Evolutionary conservation across 1,140 invertebrate genomes (phyloP).

Genomic region (Tribolium castaneum): DNA sequence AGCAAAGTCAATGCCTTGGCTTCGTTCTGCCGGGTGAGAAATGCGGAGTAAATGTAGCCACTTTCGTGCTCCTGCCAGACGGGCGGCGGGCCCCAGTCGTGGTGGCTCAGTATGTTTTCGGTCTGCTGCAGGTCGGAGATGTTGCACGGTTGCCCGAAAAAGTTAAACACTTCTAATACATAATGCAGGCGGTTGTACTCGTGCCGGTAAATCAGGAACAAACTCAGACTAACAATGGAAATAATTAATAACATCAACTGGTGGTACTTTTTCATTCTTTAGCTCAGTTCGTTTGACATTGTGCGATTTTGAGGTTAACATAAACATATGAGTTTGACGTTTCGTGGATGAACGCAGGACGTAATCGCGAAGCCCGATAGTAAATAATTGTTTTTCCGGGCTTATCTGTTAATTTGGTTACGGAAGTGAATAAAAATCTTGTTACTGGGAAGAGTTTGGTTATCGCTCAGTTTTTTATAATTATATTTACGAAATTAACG

Average conservation of each 20-base stretch:
- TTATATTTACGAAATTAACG: not conserved
- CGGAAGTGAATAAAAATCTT: no score
- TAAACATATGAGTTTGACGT: conserved; percentile 28
- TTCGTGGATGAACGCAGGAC: not conserved
- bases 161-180: conserved; percentile 81
- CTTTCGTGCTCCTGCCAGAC: conserved; percentile 64
- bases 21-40: conserved; percentile 66
- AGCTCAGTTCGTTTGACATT: not conserved
- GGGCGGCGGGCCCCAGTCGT: conserved; percentile 61
- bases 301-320: conserved; percentile 15
- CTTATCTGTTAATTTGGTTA: no score
- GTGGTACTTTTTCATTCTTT: conserved; percentile 79
- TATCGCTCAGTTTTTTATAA: not conserved
- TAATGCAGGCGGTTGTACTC: conserved; percentile 81
- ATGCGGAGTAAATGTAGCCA: conserved; percentile 68
- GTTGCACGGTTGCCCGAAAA: conserved; percentile 74
- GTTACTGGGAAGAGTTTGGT: not conserved
- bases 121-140: conserved; percentile 65
- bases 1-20: conserved; percentile 67
- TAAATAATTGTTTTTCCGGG: not conserved
- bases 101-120: conserved; percentile 62
- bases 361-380: not conserved
- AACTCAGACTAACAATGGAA: conserved; percentile 74
- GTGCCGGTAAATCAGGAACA: conserved; percentile 79
- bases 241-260: conserved; percentile 75